Evolutionary conservation across 2,888 invertebrate species (phyloP).

Genomic region (Toxonevra muliebris): DNA sequence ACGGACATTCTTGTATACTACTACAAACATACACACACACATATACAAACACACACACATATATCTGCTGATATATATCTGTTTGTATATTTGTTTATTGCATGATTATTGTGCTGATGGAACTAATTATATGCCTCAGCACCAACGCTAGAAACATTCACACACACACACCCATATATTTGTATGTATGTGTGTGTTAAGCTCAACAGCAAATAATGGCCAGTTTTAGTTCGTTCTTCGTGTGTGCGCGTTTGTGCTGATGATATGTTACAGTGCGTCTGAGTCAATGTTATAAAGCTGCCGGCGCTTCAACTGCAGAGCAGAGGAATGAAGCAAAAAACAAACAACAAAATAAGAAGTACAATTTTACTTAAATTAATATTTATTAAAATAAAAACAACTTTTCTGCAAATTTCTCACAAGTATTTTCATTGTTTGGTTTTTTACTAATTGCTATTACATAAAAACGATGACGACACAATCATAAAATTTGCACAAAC

Average conservation of each 20-base stretch:
- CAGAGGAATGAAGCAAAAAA: no score
- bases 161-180: neutral
- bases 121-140: slow-evolving; percentile 51
- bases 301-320: neutral
- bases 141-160: neutral
- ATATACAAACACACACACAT: neutral
- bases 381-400: no score
- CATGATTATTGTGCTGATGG: slow-evolving; percentile 55
- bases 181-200: neutral
- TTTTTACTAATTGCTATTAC: no score
- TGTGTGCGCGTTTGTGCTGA: neutral
- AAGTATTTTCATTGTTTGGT: no score
- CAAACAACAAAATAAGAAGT: no score
- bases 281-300: neutral
- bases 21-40: neutral
- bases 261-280: neutral
- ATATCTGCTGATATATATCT: neutral
- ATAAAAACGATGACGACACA: no score
- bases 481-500: no score
- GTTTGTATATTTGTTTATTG: slow-evolving; percentile 44
- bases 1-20: neutral
- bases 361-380: no score
- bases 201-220: neutral
- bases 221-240: neutral
- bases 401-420: no score